These are phyloP conservation scores for Linnaemya tessellans DNA, from an alignment of 2,888 invertebrate species.

Conservation along the genomic window DNA sequence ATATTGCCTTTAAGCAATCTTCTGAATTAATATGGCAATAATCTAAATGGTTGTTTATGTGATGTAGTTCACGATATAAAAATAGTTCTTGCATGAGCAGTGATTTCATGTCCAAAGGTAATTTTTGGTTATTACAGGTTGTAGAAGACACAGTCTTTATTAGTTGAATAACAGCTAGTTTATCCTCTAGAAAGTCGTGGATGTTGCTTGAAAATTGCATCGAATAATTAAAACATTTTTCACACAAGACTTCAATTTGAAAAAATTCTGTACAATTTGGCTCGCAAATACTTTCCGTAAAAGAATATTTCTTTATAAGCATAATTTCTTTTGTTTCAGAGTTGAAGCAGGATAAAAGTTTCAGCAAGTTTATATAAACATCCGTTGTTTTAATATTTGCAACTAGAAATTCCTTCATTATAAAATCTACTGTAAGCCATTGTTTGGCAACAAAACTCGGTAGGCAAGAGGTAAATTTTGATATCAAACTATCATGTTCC, in stretches of 20 bases:
- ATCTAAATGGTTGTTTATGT: slow-evolving; percentile 75
- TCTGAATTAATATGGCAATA: slow-evolving; percentile 54
- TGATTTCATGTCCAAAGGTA: slow-evolving; percentile 47
- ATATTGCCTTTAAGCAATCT: slow-evolving; percentile 64
- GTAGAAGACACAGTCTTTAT: not conserved
- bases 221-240: slow-evolving; percentile 42
- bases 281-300: slow-evolving; percentile 22
- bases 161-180: not conserved
- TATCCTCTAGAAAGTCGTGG: not conserved
- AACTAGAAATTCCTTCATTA: slow-evolving; percentile 38
- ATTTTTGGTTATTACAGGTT: not conserved
- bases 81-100: slow-evolving; percentile 60
- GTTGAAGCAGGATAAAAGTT: slow-evolving; percentile 50
- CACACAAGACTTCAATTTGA: slow-evolving; percentile 29
- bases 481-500: slow-evolving; percentile 26
- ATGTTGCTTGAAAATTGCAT: not conserved
- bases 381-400: slow-evolving; percentile 11
- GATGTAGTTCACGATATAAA: slow-evolving; percentile 22
- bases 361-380: slow-evolving; percentile 17
- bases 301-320: slow-evolving; percentile 22
- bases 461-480: slow-evolving; percentile 37
- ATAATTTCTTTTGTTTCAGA: slow-evolving; percentile 16
- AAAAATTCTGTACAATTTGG: slow-evolving; percentile 21
- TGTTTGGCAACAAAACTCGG: slow-evolving; percentile 45
- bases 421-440: slow-evolving; percentile 49